Conservation (phyloP, 1,140 invertebrate genomes). For the Drosophila saltans region DNA sequence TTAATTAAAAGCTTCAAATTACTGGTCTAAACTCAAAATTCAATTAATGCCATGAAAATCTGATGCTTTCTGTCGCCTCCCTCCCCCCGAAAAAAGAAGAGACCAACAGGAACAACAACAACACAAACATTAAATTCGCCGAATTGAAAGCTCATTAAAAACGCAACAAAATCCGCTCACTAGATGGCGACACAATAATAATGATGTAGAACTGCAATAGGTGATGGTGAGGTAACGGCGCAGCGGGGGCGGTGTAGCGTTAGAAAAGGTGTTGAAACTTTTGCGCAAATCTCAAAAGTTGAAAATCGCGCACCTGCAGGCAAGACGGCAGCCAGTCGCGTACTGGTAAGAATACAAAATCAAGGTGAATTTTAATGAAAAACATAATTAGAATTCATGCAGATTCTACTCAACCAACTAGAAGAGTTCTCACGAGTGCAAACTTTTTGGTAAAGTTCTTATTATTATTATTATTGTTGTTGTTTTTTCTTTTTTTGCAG, state of each 20-base stretch:
- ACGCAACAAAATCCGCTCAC: conserved; percentile 38
- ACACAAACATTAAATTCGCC: conserved; percentile 33
- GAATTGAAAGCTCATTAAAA: conserved; percentile 72
- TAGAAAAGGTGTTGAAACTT: conserved; percentile 15
- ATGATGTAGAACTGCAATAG: not conserved
- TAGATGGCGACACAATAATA: conserved; percentile 46
- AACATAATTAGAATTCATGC: conserved; percentile 80
- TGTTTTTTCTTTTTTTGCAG: conserved; percentile 30
- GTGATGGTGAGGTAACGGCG: conserved; percentile 1
- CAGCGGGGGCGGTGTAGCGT: not conserved
- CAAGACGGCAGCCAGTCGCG: not conserved
- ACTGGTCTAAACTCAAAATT: conserved; percentile 37
- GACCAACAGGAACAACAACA: conserved; percentile 12
- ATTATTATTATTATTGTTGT: conserved; percentile 52
- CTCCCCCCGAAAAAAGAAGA: no score
- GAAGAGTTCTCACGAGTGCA: conserved; percentile 57
- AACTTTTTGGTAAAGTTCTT: conserved; percentile 72
- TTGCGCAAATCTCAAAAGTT: conserved; percentile 54
- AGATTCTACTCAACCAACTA: conserved; percentile 58
- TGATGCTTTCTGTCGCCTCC: conserved; percentile 8
- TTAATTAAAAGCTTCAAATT: conserved; percentile 68
- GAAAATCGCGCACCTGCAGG: conserved; percentile 52
- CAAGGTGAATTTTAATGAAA: conserved; percentile 80
- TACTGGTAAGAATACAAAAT: conserved; percentile 30
- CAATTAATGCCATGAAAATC: conserved; percentile 54